Base-by-base conservation (phyloP, 1,140 invertebrate genomes). In the Solenopsis invicta region DNA sequence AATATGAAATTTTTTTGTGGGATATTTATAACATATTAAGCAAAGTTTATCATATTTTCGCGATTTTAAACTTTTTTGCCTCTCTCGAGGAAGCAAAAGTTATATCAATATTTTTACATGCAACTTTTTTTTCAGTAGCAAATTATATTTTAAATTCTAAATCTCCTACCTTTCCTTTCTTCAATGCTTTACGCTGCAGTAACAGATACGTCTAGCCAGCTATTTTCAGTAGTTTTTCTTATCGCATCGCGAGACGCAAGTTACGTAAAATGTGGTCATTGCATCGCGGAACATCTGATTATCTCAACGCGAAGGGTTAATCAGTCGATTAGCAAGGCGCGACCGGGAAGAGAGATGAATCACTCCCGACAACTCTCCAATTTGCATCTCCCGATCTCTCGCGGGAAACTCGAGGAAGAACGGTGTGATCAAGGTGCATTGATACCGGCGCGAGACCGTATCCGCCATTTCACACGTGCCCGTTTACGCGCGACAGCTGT, bases 401-500 rank as follows among this genome's bases (percentile, higher is more conserved):
- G 16, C 6, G 52, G 10, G 13, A 52, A 72, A 21, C 10, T 21
- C 21, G 52, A 61, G 9, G 13, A 29, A 21, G 21, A 13, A 45
- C 52, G 10, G 54, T 10, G 5, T 41, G 62, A 82, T 82, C 41
- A 56, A 59, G 41, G 41, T 41, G 50, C 78, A 56, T 72, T 72
- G 67, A 82, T 82, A 72, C 37, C 45, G 67, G 75, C 80, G 62
- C 59, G 78, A 85, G 78, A 85, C 82, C 16, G 59, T 66, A 56
- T 76, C 41, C 45, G 69, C 37, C 72, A 78, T 76, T 91, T 92
- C 91, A 91, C 91, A 92, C 91, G 89, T 92, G 87, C 90, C 75
- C 5, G 72, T 91, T 91, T 88, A 76, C 76, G 41, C 21, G 29
- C 62, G 85, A 66, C 87, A 67, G 75, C 61, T 18, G 71, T 87